Percentiles rank a stretch among this genome's conserved stretches.
Evolutionary conservation across 2,113 vertebrate genomes (phyloP).

Genomic region (Hippocampus mohnikei): DNA sequence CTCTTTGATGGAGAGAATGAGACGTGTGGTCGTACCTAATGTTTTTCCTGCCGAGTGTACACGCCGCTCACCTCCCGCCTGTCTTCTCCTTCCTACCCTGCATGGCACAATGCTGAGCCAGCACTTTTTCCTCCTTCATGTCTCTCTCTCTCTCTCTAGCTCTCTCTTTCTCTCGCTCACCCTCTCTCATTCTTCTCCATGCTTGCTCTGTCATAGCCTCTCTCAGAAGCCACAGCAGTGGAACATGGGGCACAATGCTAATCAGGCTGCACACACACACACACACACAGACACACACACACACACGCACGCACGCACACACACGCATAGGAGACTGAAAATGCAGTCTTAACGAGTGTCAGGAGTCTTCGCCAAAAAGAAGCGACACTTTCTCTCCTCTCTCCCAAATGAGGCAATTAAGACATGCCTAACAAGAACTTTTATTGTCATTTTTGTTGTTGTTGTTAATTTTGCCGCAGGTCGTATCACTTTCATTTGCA

Average conservation of each 20-base stretch:
- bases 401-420: slow-evolving; percentile 36
- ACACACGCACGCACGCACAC: background rate
- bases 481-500: slow-evolving; percentile 7
- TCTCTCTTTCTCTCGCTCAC: slow-evolving; percentile 15
- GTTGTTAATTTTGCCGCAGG: slow-evolving; percentile 7
- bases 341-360: slow-evolving; percentile 37
- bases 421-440: slow-evolving; percentile 11
- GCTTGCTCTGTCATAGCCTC: slow-evolving; percentile 19
- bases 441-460: background rate
- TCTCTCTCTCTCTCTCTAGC: slow-evolving; percentile 13
- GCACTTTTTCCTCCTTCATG: slow-evolving; percentile 32
- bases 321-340: slow-evolving; percentile 10
- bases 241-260: slow-evolving; percentile 72
- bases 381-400: slow-evolving; percentile 15
- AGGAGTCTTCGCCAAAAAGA: slow-evolving; percentile 45
- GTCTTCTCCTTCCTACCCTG: slow-evolving; percentile 23
- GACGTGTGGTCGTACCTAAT: background rate
- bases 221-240: slow-evolving; percentile 61
- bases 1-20: background rate
- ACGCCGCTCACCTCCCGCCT: slow-evolving; percentile 20
- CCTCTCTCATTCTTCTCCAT: background rate
- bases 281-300: slow-evolving; percentile 4
- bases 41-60: background rate
- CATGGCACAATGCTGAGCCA: slow-evolving; percentile 47
- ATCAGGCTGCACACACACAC: slow-evolving; percentile 48